Conservation (phyloP, 2,888 invertebrate species). For the Papilio elwesi region DNA sequence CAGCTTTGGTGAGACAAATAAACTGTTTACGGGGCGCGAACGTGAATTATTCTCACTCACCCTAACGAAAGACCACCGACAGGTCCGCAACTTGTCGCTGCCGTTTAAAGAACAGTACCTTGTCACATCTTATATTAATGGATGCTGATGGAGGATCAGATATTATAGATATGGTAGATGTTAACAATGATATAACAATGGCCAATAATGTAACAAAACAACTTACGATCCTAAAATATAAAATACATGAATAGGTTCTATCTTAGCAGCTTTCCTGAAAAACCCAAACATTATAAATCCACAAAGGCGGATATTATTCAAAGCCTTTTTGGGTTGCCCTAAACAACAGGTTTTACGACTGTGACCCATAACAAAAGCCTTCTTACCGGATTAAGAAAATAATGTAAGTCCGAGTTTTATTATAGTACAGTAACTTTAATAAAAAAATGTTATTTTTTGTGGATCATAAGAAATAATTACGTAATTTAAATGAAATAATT, state of each 20-base stretch:
- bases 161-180: too few species aligned
- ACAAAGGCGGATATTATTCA: constrained; percentile 34
- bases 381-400: constrained; percentile 32
- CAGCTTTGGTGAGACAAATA: too few species aligned
- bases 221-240: not conserved
- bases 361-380: constrained; percentile 30
- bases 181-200: not conserved
- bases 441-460: not conserved
- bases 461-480: too few species aligned
- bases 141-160: too few species aligned
- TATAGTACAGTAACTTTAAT: constrained; percentile 1
- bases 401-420: constrained; percentile 16
- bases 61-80: too few species aligned
- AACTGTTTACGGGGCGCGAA: too few species aligned
- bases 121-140: too few species aligned
- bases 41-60: too few species aligned
- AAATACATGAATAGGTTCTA: not conserved
- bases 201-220: not conserved
- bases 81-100: too few species aligned
- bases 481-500: too few species aligned
- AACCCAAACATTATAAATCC: constrained; percentile 29
- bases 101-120: too few species aligned
- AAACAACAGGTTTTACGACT: constrained; percentile 38
- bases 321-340: constrained; percentile 32
- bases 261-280: constrained; percentile 5